Conservation (phyloP, 2,113 vertebrate species). For the Sisor rabdophorus region DNA sequence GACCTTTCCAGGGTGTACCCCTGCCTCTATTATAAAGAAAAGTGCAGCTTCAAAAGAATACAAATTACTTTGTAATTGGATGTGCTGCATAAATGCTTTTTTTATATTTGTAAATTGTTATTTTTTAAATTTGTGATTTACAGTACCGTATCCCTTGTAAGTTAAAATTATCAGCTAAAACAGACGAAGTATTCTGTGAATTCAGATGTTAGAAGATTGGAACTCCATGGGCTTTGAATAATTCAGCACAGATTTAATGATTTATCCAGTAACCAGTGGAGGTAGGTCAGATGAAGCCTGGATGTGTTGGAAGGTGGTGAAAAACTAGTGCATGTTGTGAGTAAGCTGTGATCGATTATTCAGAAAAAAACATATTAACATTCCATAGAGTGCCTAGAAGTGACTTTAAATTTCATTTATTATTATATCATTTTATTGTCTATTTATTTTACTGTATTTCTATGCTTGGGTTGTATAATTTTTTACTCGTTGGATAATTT, state of each 20-base stretch:
- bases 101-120: too few relatives aligned
- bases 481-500: not conserved
- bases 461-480: too few relatives aligned
- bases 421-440: not conserved
- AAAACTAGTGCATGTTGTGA: not conserved
- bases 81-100: too few relatives aligned
- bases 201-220: not conserved
- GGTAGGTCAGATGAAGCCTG: conserved; percentile 10
- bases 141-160: too few relatives aligned
- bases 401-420: not conserved
- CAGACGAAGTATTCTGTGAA: too few relatives aligned
- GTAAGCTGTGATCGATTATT: not conserved
- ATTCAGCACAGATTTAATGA: conserved; percentile 30
- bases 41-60: too few relatives aligned
- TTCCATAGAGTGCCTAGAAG: not conserved
- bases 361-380: not conserved
- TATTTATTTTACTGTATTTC: not conserved
- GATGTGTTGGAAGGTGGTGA: not conserved
- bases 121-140: too few relatives aligned
- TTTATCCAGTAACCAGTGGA: not conserved
- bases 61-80: too few relatives aligned
- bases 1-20: too few relatives aligned
- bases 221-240: conserved; percentile 3
- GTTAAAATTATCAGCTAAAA: too few relatives aligned
- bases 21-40: too few relatives aligned